Base-by-base conservation (phyloP, 2,113 vertebrate genomes). In the Nothoprocta perdicaria region DNA sequence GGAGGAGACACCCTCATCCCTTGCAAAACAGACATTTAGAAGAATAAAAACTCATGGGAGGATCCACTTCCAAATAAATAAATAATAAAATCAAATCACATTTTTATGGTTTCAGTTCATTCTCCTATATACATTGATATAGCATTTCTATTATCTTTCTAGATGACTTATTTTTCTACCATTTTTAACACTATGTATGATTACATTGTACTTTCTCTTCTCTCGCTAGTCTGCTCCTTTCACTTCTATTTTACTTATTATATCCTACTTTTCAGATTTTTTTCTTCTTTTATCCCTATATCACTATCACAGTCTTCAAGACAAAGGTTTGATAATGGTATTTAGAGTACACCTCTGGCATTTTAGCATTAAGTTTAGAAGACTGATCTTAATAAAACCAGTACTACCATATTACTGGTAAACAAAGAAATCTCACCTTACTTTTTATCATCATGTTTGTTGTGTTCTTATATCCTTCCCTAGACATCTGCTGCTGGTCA, bases 161-260 rank as follows among this genome's bases (percentile, higher is more conserved):
- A 67, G 65, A 46, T 33, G 43, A 16, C 66, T 33, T 2, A 3
- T 57, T 81, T 7, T 72, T 29, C 52, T 62, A n/a, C 15, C 15
- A 45, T 77, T 87, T 89, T 62, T 53, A 41, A 66, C 6, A 16
- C 10, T 27, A 1, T 2, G 9, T n/a, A 41, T 22, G 60, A 50
- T 29, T n/a, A 45, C 1, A 62, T 15, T 2, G 23, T 4, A 1
- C 29, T 66, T 67, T 4, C 2, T 4, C 3, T 14, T 3, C 1
- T 8, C 71, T 72, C 10, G 15, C 10, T 2, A 3, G 41, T 26
- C 17, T 10, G 22, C 31, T 22, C 5, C 24, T 38, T 46, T 67
- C 84, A 17, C 50, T 83, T 85, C 29, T 77, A 27, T 65, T 88
- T 84, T 66, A 86, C 1, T 0, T 19, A 46, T 13, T 10, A 62